Percentiles rank a stretch among this genome's conserved stretches.
These are phyloP conservation scores for Eurystomus glaucurus DNA, from an alignment of 2,797 vertebrate genomes.

Conservation along the genomic window DNA sequence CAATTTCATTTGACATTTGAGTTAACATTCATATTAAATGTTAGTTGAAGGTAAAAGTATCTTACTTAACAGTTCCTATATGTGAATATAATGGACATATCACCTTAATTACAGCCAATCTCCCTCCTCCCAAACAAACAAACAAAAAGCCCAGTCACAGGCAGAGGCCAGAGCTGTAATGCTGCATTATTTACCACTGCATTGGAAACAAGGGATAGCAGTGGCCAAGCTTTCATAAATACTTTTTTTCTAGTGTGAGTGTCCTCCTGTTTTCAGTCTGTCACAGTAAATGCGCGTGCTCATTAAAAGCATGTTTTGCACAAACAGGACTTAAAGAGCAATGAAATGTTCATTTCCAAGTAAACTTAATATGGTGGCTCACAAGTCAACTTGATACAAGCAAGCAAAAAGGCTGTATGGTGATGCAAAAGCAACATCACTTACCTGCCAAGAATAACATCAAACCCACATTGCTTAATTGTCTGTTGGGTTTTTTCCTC, in stretches of 20 bases:
- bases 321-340: constrained; percentile 13
- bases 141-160: background rate
- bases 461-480: background rate
- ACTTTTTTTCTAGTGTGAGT: constrained; percentile 14
- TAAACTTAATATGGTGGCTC: background rate
- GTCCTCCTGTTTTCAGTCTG: constrained; percentile 56
- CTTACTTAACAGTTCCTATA: background rate
- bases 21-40: background rate
- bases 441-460: background rate
- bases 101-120: background rate
- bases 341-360: constrained; percentile 6
- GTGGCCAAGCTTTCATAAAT: constrained; percentile 57
- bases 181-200: background rate
- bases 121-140: background rate
- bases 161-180: constrained; percentile 8
- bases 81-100: background rate
- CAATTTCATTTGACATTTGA: background rate
- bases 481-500: background rate
- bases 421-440: background rate
- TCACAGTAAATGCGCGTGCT: background rate
- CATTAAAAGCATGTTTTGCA: constrained; percentile 32
- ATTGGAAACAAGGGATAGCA: constrained; percentile 45
- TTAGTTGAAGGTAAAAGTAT: background rate
- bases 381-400: background rate
- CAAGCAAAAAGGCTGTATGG: background rate